Evolutionary conservation across 2,797 vertebrate species (phyloP).

Genomic region (Sciurus vulgaris): DNA sequence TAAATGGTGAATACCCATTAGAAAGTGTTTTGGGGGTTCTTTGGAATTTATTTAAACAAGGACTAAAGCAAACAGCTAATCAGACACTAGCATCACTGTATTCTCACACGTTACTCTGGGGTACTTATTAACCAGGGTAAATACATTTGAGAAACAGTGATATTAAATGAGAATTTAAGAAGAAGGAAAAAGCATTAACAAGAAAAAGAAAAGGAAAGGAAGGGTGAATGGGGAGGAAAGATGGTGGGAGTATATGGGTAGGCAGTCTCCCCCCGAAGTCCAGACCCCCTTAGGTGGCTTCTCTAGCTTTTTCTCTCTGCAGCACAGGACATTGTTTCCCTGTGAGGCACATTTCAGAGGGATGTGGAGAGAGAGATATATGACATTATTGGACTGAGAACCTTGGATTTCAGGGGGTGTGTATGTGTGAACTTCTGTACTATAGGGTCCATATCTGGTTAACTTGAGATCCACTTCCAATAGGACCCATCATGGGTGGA

Average conservation of each 20-base stretch:
- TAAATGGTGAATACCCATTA: neutral
- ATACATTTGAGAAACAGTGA: neutral
- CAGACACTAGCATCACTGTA: neutral
- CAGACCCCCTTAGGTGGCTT: neutral
- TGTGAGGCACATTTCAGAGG: accelerated
- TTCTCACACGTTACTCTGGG: neutral
- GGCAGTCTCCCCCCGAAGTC: neutral
- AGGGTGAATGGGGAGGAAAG: neutral
- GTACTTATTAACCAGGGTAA: conserved; percentile 10
- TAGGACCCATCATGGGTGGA: neutral
- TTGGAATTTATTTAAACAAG: conserved; percentile 16
- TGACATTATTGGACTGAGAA: neutral
- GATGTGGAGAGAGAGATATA: too few relatives aligned
- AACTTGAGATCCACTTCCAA: neutral
- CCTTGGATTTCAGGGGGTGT: neutral
- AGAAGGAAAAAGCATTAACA: neutral
- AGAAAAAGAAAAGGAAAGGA: neutral
- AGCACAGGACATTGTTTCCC: too few relatives aligned
- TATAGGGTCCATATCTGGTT: neutral
- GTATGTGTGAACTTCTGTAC: neutral
- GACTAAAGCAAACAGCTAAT: conserved; percentile 19
- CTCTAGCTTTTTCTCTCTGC: neutral
- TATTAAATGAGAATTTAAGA: neutral
- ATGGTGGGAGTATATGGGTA: accelerated
- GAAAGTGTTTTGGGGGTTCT: neutral